Evolutionary conservation across 2,797 vertebrate genomes (phyloP).

Genomic region (Manis pentadactyla): DNA sequence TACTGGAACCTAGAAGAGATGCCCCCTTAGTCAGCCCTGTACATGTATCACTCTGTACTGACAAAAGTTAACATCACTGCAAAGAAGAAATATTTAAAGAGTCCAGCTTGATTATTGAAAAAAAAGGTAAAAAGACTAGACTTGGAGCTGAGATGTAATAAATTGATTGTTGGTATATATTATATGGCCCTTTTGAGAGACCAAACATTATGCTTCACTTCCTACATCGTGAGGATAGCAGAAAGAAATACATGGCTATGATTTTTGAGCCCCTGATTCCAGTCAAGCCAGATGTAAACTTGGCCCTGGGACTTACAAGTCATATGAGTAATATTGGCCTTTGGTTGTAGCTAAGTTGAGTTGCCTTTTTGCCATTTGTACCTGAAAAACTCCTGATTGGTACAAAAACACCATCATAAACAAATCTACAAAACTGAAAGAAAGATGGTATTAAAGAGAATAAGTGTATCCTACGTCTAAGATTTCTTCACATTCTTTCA

Average conservation of each 20-base stretch:
- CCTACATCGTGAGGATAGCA: not conserved
- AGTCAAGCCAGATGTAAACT: not conserved
- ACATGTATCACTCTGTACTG: not conserved
- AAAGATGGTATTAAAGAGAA: not conserved
- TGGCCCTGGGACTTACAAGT: not conserved
- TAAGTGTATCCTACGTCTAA: not conserved
- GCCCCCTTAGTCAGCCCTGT: not conserved
- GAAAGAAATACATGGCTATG: not conserved
- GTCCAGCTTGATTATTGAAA: not conserved
- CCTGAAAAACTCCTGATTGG: not conserved
- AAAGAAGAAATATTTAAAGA: not conserved
- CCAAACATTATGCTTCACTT: not conserved
- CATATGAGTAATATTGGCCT: not conserved
- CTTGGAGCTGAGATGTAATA: not conserved
- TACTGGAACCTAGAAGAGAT: not conserved
- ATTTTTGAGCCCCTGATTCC: not conserved
- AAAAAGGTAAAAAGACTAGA: not conserved
- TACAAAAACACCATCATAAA: not conserved
- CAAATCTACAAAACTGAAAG: not conserved
- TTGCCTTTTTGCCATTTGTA: not conserved
- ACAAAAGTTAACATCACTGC: not conserved
- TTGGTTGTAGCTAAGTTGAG: not conserved
- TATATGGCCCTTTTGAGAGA: not conserved
- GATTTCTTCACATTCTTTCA: not conserved
- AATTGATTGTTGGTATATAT: not conserved